These are phyloP conservation scores for Nomada hirtipes DNA, from an alignment of 2,888 invertebrate species.

Conservation along the genomic window DNA sequence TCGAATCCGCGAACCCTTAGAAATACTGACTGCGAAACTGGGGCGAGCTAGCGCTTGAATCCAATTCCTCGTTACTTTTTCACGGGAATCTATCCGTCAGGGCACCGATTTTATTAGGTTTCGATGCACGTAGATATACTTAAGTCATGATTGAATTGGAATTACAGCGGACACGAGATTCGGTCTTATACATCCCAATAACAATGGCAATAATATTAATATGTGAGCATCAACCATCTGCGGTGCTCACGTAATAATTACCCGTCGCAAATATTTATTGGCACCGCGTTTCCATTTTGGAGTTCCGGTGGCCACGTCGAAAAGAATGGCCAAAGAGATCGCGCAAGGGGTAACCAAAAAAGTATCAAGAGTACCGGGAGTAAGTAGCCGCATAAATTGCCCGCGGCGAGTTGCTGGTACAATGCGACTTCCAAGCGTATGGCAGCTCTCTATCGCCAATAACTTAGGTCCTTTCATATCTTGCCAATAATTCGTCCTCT, in stretches of 20 bases:
- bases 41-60: conserved; percentile 9
- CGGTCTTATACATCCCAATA: no score
- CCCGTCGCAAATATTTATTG: no score
- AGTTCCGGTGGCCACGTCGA: background rate
- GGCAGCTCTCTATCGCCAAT: conserved; percentile 80
- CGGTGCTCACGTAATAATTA: no score
- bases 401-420: conserved; percentile 25
- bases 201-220: no score
- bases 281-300: no score
- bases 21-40: conserved; percentile 48
- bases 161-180: no score
- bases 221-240: no score
- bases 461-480: conserved; percentile 81
- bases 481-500: conserved; percentile 80
- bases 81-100: background rate
- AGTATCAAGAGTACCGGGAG: background rate
- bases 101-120: background rate
- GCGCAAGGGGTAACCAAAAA: background rate
- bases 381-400: conserved; percentile 56
- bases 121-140: no score
- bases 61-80: background rate
- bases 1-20: conserved; percentile 48
- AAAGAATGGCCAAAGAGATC: background rate
- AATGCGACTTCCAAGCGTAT: conserved; percentile 58
- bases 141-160: no score